Evolutionary conservation across 1,140 invertebrate genomes (phyloP), one percentile per base, ranked within the genome.

Genomic region (Zelostemma sp.): DNA sequence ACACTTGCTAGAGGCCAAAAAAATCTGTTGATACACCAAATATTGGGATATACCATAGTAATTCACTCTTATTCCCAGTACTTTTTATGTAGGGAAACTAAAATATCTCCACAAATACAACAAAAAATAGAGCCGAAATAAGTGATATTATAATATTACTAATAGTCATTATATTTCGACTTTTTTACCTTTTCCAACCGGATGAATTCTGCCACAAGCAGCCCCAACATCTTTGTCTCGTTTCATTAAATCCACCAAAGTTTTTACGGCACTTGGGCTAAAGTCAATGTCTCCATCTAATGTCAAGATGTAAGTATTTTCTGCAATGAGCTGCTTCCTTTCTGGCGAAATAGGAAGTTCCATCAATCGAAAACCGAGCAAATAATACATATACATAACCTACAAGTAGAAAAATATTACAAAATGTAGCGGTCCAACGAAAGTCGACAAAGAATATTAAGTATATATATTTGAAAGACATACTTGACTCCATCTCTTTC

Each of bases 211-310:
- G 1, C 95, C 95, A 83, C 96, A 97, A 31, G 94, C 95, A 6
- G 95, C 95, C 12, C 95, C 95, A 33, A 97, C 86, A 78, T 93
- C 92, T 59, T 89, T 88, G 77, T 96, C 95, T 68, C 94, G 95
- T 82, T 95, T 96, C 94, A 97, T 96, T 16, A 95, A 87, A 87
- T 97, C 94, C 1, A 97, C 88, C 1, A 97, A 84, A 5, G 95
- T 84, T 77, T 93, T 90, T 0, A 97, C 94, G 9, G 96, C 95
- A 54, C 89, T 87, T 5, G 96, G 95, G 62, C 92, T 90, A 80
- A 97, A 97, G 82, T 97, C 95, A 63, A 97, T 95, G 76, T 97
- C 95, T 28, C 95, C 95, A 79, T 97, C 96, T n/a, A 97, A 83
- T 3, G 96, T 95, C 25, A 97, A 81, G 28, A 97, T 87, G 70